Percentiles rank a stretch among this genome's conserved stretches.
Conservation (phyloP, 2,888 invertebrate species). For the Pandemis heparana region DNA sequence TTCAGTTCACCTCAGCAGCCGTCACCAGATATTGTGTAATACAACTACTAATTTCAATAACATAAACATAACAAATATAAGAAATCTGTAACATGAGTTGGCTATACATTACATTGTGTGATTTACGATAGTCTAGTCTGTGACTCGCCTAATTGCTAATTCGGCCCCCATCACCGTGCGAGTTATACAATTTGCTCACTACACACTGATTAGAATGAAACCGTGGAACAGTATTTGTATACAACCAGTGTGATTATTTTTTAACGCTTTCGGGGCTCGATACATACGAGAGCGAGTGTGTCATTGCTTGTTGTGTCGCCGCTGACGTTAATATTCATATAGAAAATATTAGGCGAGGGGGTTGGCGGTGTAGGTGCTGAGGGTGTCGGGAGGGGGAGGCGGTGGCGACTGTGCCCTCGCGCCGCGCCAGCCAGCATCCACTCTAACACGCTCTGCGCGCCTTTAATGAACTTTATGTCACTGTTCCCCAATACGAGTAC, state of each 20-base stretch:
- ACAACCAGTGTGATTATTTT: constrained; percentile 14
- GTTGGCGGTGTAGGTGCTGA: constrained; percentile 44
- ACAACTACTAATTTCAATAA: too few species aligned
- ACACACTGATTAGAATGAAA: not conserved
- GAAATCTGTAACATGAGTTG: not conserved
- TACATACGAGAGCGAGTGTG: constrained; percentile 44
- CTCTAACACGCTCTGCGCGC: constrained; percentile 81
- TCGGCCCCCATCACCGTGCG: not conserved
- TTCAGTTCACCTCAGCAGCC: too few species aligned
- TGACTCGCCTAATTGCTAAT: not conserved
- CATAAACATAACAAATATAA: not conserved
- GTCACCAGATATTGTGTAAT: too few species aligned
- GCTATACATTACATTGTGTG: not conserved
- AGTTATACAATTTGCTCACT: not conserved
- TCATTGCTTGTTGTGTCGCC: constrained; percentile 54
- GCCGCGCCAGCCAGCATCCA: constrained; percentile 70
- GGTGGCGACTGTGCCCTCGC: constrained; percentile 63
- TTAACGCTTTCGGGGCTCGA: constrained; percentile 10
- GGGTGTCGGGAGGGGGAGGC: constrained; percentile 49
- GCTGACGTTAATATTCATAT: constrained; percentile 69
- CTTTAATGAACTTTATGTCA: constrained; percentile 85
- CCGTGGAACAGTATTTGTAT: not conserved
- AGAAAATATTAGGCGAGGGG: constrained; percentile 73
- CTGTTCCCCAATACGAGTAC: constrained; percentile 81
- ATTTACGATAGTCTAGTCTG: not conserved